Base-by-base conservation (phyloP, 2,888 invertebrate species). In the Eupelmus urozonus region DNA sequence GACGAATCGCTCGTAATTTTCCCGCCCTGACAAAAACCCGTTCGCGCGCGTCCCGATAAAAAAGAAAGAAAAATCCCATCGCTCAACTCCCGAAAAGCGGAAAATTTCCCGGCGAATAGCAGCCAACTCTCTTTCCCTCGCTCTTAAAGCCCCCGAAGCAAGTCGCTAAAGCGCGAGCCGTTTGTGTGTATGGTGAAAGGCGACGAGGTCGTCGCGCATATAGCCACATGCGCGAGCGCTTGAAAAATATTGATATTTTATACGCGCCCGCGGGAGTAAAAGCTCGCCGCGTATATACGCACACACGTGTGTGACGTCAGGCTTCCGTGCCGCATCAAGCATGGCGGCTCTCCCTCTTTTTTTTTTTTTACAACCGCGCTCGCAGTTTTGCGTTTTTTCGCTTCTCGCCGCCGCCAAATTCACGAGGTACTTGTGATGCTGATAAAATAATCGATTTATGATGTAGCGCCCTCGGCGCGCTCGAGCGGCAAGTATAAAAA, bases 361-460 rank as follows among this genome's bases (percentile, higher is more conserved):
- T 53, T 20, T 49, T 45, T 65, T 42, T 45, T 51, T 20, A 51
- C 27, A 45, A 40, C 9, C 45, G 16, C 16, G 13, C 45, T n/a
- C n/a, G 13, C 45, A 16, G 2, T 13, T 16, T 13, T 45, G 45
- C 45, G 9, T 45, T 45, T 45, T 45, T 34, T 34, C 5, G 34
- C 34, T 34, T 34, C n/a, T n/a, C n/a, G n/a, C n/a, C n/a, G n/a
- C 34, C 34, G 34, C 5, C 20, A n/a, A 71, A 71, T 62, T 51
- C 71, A 51, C 7, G 51, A 51, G 60, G 23, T 11, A 16, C 72
- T 53, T 42, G n/a, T 20, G 55, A 29, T 23, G 23, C 13, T 62
- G 75, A 59, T 67, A 62, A 67, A 53, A 62, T 60, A 75, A 75
- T 75, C 60, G 67, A 75, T 75, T 67, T 67, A 27, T 60, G 40